phyloP scores from a whole-genome alignment of 2,888 invertebrate genomes.

The Drosophila pseudotakahashii region DNA sequence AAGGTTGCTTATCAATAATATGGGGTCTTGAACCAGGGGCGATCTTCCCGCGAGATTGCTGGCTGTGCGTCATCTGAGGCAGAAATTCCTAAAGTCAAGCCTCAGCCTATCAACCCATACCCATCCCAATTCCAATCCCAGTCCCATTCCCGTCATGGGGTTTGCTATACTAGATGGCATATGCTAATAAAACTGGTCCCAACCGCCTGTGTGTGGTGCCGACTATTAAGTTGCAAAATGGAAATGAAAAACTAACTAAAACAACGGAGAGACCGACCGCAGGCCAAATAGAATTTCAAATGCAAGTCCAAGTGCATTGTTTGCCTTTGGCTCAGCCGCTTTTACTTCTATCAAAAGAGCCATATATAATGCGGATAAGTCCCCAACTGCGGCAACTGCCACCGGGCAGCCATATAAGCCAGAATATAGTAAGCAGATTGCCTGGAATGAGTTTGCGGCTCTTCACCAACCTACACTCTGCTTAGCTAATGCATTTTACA shows the following conservation, averaged over 20 bases:
- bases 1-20: slow-evolving; percentile 17
- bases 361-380: slow-evolving; percentile 34
- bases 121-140: slow-evolving; percentile 11
- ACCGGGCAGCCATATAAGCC: slow-evolving; percentile 29
- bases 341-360: slow-evolving; percentile 16
- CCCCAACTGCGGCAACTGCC: slow-evolving; percentile 35
- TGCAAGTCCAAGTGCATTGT: slow-evolving; percentile 42
- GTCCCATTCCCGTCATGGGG: slow-evolving; percentile 16
- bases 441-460: slow-evolving; percentile 11
- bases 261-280: slow-evolving; percentile 27
- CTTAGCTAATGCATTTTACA: slow-evolving; percentile 6
- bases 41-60: slow-evolving; percentile 15
- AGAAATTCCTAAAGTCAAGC: slow-evolving; percentile 19
- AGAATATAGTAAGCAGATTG: slow-evolving; percentile 3
- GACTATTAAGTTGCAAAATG: slow-evolving; percentile 45
- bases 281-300: slow-evolving; percentile 47
- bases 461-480: slow-evolving; percentile 4
- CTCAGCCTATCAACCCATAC: background rate
- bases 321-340: slow-evolving; percentile 24
- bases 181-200: slow-evolving; percentile 58
- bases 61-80: slow-evolving; percentile 20
- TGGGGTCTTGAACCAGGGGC: slow-evolving; percentile 26
- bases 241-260: slow-evolving; percentile 40
- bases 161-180: slow-evolving; percentile 40
- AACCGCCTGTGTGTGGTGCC: slow-evolving; percentile 31